Conservation (phyloP, 2,797 vertebrate species). For the Emys orbicularis region DNA sequence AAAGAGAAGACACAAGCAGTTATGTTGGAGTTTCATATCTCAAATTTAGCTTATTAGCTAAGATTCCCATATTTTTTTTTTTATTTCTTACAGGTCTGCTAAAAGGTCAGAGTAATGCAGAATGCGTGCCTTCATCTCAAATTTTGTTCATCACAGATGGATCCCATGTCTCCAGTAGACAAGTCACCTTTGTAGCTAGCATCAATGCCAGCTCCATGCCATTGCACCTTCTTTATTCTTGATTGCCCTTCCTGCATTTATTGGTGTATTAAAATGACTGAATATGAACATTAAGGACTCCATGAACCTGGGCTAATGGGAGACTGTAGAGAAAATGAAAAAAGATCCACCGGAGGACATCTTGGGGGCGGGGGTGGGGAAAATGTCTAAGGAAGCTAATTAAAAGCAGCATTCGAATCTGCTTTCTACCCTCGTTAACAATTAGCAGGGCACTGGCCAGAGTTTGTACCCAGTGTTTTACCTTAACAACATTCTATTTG, state of each 20-base stretch:
- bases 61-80: conserved; percentile 81
- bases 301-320: conserved; percentile 89
- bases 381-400: conserved; percentile 92
- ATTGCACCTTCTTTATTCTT: conserved; percentile 88
- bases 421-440: conserved; percentile 89
- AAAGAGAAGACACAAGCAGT: conserved; percentile 71
- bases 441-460: conserved; percentile 89
- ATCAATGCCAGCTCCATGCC: conserved; percentile 85
- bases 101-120: conserved; percentile 91
- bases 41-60: conserved; percentile 79
- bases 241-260: conserved; percentile 87
- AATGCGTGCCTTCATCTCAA: conserved; percentile 99
- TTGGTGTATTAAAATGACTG: conserved; percentile 89
- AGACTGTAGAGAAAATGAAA: conserved; percentile 85
- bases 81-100: conserved; percentile 95
- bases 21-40: conserved; percentile 76
- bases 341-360: conserved; percentile 81
- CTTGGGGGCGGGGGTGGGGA: conserved; percentile 81
- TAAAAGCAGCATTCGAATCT: conserved; percentile 92
- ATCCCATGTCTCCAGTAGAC: conserved; percentile 89
- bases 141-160: conserved; percentile 95
- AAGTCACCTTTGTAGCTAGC: conserved; percentile 88
- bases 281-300: conserved; percentile 89
- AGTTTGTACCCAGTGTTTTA: conserved; percentile 92
- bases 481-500: conserved; percentile 95